A percentile compares a stretch with the other conserved stretches of the same genome.
Conservation (phyloP, 2,113 vertebrate genomes). For the Rhegmatorhina hoffmannsi region DNA sequence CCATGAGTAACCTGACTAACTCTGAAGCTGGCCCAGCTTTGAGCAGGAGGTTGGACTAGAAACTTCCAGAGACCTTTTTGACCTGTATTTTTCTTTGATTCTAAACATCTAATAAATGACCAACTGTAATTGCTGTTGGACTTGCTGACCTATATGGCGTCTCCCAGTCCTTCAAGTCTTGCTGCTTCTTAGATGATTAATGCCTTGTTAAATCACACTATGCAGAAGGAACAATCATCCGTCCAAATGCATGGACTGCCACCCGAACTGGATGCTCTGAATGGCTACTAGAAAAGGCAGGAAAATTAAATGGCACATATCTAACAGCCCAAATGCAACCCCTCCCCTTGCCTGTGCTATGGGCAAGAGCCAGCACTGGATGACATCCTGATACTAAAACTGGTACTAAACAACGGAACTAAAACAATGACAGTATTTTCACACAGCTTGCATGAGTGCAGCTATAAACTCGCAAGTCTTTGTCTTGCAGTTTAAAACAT, state of each 20-base stretch:
- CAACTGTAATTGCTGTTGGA: conserved; percentile 1
- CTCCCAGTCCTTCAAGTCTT: conserved; percentile 16
- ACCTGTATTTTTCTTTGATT: background rate
- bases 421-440: conserved; percentile 9
- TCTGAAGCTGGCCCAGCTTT: background rate
- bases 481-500: background rate
- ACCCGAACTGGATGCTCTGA: background rate
- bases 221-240: background rate
- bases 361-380: background rate
- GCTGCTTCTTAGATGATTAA: background rate
- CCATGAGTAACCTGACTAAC: background rate
- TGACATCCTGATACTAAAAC: conserved; percentile 7
- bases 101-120: background rate
- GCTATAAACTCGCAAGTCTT: background rate
- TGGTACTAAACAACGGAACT: background rate
- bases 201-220: background rate
- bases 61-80: background rate
- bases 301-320: background rate
- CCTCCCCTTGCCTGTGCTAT: fast-evolving
- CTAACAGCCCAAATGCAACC: background rate
- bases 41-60: background rate
- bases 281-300: conserved; percentile 7
- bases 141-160: background rate
- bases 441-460: background rate
- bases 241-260: background rate